Evolutionary conservation across 2,797 vertebrate genomes (phyloP), one percentile per base, ranked within the genome.

Genomic region (Arrhamphus sclerolepis): DNA sequence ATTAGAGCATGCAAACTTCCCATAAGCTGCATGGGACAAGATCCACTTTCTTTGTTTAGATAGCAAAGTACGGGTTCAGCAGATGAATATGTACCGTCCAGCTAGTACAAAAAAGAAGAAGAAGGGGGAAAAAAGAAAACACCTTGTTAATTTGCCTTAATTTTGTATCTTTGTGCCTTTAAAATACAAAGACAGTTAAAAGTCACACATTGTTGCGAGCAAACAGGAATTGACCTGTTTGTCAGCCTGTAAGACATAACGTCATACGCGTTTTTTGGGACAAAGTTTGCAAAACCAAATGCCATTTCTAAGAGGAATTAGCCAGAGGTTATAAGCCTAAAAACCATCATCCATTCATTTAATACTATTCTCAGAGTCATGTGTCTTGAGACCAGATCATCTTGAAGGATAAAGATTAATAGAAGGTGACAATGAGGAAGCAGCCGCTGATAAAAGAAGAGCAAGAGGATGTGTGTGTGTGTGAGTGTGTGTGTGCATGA

Each of bases 191-290:
- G 8, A 7, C 6, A 29, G 2, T 29, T 29, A 7, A 29, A 71
- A 84, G 56, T n/a, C 56, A 28, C 21, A 9, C 8, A 7, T 9
- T n/a, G n/a, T n/a, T n/a, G n/a, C n/a, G n/a, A n/a, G 8, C 6
- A 29, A 3, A 29, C 8, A 29, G 71, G 75, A 77, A 62, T 79
- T 82, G 83, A 82, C 84, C 80, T 34, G 69, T 46, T 67, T 77
- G 86, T 86, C 82, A 81, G 77, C 41, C 14, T 62, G 56, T 58
- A 78, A 78, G 77, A 77, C 67, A 85, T 78, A 82, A 82, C 82
- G 80, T 52, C 69, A 70, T 77, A 63, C 31, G 24, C 71, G 74
- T 72, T 82, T n/a, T 70, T 77, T 57, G 73, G 75, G 75, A 80
- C 48, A 55, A 55, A 74, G 47, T 82, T 73, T n/a, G 77, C 83